Percentiles rank a stretch among this genome's conserved stretches.
phyloP scores from a whole-genome alignment of 2,113 vertebrate species.

The Echinops telfairi region DNA sequence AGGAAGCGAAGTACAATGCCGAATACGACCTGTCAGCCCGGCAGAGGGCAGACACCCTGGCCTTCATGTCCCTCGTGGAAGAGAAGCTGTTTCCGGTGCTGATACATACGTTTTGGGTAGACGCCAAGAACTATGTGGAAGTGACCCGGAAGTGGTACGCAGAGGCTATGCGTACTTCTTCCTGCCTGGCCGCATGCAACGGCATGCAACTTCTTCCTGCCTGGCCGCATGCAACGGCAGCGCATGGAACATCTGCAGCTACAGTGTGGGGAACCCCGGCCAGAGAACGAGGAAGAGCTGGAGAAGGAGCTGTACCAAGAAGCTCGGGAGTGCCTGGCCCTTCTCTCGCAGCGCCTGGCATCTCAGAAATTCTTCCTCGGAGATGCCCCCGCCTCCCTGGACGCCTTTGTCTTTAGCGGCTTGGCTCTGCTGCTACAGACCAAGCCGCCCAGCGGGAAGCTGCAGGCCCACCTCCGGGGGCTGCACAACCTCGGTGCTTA shows the following conservation, averaged over 20 bases:
- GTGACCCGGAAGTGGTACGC: slow-evolving; percentile 96
- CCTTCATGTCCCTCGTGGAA: slow-evolving; percentile 95
- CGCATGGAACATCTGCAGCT: no score
- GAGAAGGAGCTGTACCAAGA: slow-evolving; percentile 96
- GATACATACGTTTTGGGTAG: slow-evolving; percentile 96
- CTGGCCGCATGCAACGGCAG: no score
- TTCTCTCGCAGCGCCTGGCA: slow-evolving; percentile 94
- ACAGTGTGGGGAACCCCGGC: slow-evolving; percentile 87
- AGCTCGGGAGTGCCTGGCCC: slow-evolving; percentile 94
- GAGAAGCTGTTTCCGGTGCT: slow-evolving; percentile 94
- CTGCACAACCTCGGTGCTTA: slow-evolving; percentile 94
- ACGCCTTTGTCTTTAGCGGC: slow-evolving; percentile 95
- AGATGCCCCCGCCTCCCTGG: slow-evolving; percentile 95
- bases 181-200: no score
- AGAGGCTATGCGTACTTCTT: slow-evolving; percentile 94
- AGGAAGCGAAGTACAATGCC: slow-evolving; percentile 92
- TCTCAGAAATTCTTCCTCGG: slow-evolving; percentile 96
- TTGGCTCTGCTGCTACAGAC: slow-evolving; percentile 91
- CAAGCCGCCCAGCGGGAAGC: slow-evolving; percentile 91
- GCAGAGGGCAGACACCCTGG: slow-evolving; percentile 94
- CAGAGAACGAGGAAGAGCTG: slow-evolving; percentile 92
- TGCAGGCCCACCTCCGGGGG: slow-evolving; percentile 93
- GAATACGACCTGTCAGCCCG: slow-evolving; percentile 94
- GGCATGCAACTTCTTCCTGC: slow-evolving; percentile 96
- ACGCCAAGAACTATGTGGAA: slow-evolving; percentile 95